Evolutionary conservation across 1,140 invertebrate genomes (phyloP).

Genomic region (Meteorus sp.): DNA sequence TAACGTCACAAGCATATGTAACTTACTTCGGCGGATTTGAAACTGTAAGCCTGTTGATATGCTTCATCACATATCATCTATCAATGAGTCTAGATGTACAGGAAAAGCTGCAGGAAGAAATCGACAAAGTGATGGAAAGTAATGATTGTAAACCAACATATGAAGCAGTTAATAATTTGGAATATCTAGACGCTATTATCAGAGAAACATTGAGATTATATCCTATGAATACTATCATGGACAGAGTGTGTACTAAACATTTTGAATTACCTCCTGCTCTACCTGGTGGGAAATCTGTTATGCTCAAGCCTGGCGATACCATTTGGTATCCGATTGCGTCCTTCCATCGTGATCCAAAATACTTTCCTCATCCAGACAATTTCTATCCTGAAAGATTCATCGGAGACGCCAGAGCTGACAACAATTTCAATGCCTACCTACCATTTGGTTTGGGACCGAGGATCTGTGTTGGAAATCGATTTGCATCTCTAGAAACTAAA

Average conservation of each 20-base stretch:
- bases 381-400: conserved; percentile 64
- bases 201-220: conserved; percentile 63
- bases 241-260: conserved; percentile 57
- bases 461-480: conserved; percentile 3
- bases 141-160: conserved; percentile 47
- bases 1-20: too few species aligned
- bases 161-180: conserved; percentile 47
- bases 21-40: too few species aligned
- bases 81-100: conserved; percentile 62
- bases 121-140: conserved; percentile 50
- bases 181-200: conserved; percentile 57
- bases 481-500: conserved; percentile 1
- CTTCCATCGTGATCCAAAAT: conserved; percentile 58
- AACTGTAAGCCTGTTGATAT: too few species aligned
- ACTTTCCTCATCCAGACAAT: conserved; percentile 61
- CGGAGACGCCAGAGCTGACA: conserved; percentile 43
- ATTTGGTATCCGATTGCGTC: conserved; percentile 45
- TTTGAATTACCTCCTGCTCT: conserved; percentile 38
- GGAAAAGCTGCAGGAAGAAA: conserved; percentile 61
- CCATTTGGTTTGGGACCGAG: conserved; percentile 38
- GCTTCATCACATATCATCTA: conserved; percentile 52
- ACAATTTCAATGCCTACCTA: conserved; percentile 31
- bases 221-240: conserved; percentile 54
- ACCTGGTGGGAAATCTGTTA: conserved; percentile 1
- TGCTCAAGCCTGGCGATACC: conserved; percentile 14